Conservation (phyloP, 2,113 vertebrate species). For the Planiliza haematocheilus region DNA sequence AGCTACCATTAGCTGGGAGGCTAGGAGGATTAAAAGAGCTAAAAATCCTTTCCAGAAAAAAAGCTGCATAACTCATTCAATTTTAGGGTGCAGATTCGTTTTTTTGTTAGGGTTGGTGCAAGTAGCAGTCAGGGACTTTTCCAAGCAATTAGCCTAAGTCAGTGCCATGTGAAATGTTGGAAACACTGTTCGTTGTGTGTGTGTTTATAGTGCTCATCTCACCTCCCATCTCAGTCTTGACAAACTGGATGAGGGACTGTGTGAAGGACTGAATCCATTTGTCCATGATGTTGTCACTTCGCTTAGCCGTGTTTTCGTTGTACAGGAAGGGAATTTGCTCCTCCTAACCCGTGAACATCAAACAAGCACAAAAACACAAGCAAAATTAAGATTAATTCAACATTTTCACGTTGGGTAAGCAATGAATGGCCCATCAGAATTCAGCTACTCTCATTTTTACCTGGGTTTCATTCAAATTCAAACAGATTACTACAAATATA, state of each 20-base stretch:
- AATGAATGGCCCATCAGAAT: too few species aligned
- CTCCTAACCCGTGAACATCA: slow-evolving; percentile 81
- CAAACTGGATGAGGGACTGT: slow-evolving; percentile 95
- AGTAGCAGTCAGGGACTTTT: neutral
- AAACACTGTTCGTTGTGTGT: neutral
- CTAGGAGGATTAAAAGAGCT: too few species aligned
- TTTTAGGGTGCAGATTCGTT: neutral
- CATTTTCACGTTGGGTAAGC: neutral
- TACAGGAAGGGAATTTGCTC: slow-evolving; percentile 90
- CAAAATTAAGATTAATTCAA: too few species aligned
- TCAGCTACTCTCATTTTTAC: too few species aligned
- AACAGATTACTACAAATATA: neutral
- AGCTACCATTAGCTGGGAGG: too few species aligned
- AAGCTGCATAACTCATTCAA: neutral
- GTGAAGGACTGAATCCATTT: slow-evolving; percentile 98
- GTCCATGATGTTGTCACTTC: slow-evolving; percentile 95
- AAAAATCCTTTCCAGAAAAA: neutral
- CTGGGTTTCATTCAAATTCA: neutral
- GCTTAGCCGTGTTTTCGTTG: slow-evolving; percentile 87
- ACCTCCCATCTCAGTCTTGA: slow-evolving; percentile 95
- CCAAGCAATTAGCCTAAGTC: neutral
- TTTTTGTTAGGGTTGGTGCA: too few species aligned
- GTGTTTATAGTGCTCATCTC: slow-evolving; percentile 31
- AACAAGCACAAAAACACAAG: neutral
- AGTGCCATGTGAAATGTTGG: neutral